Evolutionary conservation across 2,888 invertebrate species (phyloP), one percentile per base, ranked within the genome.

Genomic region (Chamaedrilus cognettii): DNA sequence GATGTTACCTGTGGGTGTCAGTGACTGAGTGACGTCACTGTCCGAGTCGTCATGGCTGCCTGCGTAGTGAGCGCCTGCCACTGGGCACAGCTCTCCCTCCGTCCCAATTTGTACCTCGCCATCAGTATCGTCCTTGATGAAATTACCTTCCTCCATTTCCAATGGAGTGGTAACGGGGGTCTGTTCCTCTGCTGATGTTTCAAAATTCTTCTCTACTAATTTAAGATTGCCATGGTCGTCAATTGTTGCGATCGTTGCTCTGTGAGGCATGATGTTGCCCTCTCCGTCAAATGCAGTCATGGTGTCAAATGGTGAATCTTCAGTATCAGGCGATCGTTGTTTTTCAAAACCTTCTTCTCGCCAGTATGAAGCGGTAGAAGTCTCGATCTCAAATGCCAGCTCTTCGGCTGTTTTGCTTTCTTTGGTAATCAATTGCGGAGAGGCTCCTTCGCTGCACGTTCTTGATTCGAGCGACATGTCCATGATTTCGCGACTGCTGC

Each of bases 401-500:
- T 60, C 60, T 26, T 60, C 34, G 23, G 30, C n/a, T n/a, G 30
- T 34, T 23, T 34, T 42, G 34, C 42, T 42, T 35, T 60, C 60
- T 34, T 35, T 60, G 34, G 42, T 60, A 35, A 35, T 42, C 1
- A 30, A 30, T 26, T 42, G 60, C 11, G 60, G 60, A 19, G 60
- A 60, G n/a, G 60, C 30, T 30, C 42, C 60, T 35, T 33, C 51
- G 26, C 62, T 51, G 15, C 31, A 30, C 1, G 32, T 62, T 62
- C 31, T 62, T 49, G 62, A 62, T 28, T 62, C 62, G 5, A 51
- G 31, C 23, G 62, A 62, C 51, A 51, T 62, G 30, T 62, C 50
- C 62, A 62, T 62, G 30, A 62, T 51, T 15, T 62, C 62, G 31
- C 62, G 51, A 31, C 49, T 52, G 7, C 55, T 34, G 31, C 66